A percentile compares a stretch with the other conserved stretches of the same genome.
Conservation (phyloP, 2,797 vertebrate species). For the Platalea minor region DNA sequence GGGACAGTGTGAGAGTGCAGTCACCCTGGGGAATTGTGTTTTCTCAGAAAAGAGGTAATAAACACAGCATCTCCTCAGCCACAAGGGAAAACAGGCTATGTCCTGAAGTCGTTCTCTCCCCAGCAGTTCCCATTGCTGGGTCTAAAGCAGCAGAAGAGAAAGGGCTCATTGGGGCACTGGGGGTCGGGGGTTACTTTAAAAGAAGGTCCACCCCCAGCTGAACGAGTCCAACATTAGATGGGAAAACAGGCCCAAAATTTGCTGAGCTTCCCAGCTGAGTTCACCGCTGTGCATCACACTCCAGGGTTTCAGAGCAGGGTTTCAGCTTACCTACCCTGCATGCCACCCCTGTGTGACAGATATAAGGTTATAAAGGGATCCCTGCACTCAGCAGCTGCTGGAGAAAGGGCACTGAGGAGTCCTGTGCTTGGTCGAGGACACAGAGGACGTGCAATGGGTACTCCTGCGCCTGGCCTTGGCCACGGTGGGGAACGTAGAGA, state of each 20-base stretch:
- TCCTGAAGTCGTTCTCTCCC: neutral
- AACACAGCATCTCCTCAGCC: neutral
- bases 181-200: neutral
- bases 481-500: rapidly evolving
- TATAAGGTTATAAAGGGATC: neutral
- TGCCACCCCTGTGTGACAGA: neutral
- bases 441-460: rapidly evolving
- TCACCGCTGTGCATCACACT: neutral
- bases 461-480: neutral
- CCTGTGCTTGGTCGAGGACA: neutral
- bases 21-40: neutral
- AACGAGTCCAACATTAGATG: neutral
- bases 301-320: neutral
- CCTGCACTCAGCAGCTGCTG: neutral
- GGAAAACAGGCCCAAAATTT: neutral
- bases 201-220: neutral
- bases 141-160: neutral
- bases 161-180: neutral
- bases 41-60: conserved; percentile 2
- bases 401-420: neutral
- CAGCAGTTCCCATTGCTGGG: neutral
- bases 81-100: neutral
- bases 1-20: neutral
- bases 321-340: neutral
- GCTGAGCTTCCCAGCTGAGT: neutral